Percentiles rank a stretch among this genome's conserved stretches.
Conservation (phyloP, 2,888 invertebrate species). For the Diarsia dahlii region DNA sequence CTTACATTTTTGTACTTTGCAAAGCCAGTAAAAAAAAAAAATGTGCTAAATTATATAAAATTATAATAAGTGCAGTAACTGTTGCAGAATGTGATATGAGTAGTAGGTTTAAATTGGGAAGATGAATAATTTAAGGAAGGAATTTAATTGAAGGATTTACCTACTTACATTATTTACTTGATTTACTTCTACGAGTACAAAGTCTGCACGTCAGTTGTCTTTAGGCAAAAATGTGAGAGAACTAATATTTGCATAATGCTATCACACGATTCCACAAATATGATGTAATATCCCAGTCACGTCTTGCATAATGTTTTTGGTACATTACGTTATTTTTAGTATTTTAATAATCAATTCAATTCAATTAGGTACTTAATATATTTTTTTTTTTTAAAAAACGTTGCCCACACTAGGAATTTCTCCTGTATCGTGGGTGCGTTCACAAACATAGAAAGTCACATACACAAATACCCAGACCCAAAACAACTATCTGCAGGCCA, state of each 20-base stretch:
- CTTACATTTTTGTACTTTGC: no score
- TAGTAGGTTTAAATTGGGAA: conserved; percentile 7
- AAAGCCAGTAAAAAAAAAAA: no score
- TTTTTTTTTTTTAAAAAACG: no score
- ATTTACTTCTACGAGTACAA: not conserved
- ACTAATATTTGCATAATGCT: conserved; percentile 8
- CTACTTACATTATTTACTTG: not conserved
- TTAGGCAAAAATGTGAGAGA: not conserved
- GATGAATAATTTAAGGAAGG: no score
- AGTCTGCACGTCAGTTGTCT: not conserved
- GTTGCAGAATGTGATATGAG: not conserved
- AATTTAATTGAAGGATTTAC: not conserved
- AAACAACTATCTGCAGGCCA: no score
- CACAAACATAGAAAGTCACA: no score
- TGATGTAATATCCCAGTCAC: not conserved
- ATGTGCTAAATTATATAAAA: no score
- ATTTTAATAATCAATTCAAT: no score
- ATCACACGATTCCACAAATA: not conserved
- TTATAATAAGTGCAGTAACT: conserved; percentile 20
- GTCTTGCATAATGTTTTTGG: not conserved
- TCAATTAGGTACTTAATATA: no score
- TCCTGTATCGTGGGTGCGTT: no score
- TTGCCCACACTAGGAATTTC: no score
- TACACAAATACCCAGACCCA: no score
- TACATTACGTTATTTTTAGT: not conserved